Base-by-base conservation (phyloP, 1,140 invertebrate genomes). In the Steinernema feltiae region DNA sequence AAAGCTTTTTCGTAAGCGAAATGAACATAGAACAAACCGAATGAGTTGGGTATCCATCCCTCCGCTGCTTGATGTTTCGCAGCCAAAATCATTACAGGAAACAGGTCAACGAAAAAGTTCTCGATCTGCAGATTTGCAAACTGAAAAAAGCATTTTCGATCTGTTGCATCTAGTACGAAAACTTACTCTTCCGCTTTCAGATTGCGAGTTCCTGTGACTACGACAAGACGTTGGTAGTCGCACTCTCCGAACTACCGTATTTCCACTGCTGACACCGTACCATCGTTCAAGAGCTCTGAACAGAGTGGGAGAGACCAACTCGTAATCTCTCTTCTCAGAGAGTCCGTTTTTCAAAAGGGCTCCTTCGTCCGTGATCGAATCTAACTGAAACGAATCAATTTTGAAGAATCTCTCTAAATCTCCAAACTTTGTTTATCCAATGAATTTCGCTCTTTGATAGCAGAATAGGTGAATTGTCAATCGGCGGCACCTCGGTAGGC, bases 101-200 rank as follows among this genome's bases (percentile, higher is more conserved):
- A 63, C 7, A 63, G 53, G 24, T 63, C 53, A 15, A 63, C 24
- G 53, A 63, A 63, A 21, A 63, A 63, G 53, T 63, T 63, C 53
- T 63, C 53, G 15, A 63, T 63, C 53, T 63, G 24, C 41, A 46
- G 41, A 46, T 46, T n/a, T 12, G 7, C 7, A n/a, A 12, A 46
- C 7, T 46, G 41, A 7, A n/a, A n/a, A 46, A n/a, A 46, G 7
- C n/a, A 46, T 7, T n/a, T 12, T 46, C 7, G 7, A 46, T 46
- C 41, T 12, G 41, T n/a, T 46, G 7, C 7, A 7, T n/a, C 41
- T 46, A 46, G 41, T 7, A 46, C 41, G n/a, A n/a, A n/a, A n/a
- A n/a, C n/a, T n/a, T n/a, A 41, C 24, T 27, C 53, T 63, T n/a
- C 7, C 7, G 24, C 53, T 63, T 27, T 63, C 53, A 63, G 15